Conservation (phyloP, 92 coral and sea anemone genomes). For the Muricea muricata region DNA sequence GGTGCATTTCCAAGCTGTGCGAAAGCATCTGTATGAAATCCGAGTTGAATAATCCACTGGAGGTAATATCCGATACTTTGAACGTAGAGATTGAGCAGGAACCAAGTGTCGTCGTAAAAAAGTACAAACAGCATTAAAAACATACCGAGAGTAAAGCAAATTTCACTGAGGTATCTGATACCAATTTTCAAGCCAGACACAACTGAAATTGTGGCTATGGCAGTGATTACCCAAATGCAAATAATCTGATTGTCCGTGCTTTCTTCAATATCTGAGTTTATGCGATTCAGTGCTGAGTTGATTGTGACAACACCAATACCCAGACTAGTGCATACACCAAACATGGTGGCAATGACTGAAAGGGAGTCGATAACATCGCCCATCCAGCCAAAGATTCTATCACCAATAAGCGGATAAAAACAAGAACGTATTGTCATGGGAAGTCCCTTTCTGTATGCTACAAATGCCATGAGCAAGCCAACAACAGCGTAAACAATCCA, state of each 20-base stretch:
- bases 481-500: constrained; percentile 91
- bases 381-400: constrained; percentile 41
- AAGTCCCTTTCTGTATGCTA: constrained; percentile 75
- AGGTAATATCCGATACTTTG: constrained; percentile 61
- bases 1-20: constrained; percentile 70
- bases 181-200: constrained; percentile 57
- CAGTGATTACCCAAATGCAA: constrained; percentile 57
- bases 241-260: constrained; percentile 44
- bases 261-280: constrained; percentile 32
- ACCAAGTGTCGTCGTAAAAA: constrained; percentile 61
- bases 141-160: constrained; percentile 58
- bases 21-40: constrained; percentile 63
- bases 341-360: constrained; percentile 58
- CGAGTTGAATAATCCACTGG: constrained; percentile 57
- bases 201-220: constrained; percentile 52
- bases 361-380: constrained; percentile 45
- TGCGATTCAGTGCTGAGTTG: constrained; percentile 55
- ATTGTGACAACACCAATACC: constrained; percentile 51
- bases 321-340: constrained; percentile 58
- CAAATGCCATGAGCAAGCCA: constrained; percentile 82
- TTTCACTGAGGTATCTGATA: constrained; percentile 48
- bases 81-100: constrained; percentile 49
- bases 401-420: constrained; percentile 40
- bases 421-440: constrained; percentile 91
- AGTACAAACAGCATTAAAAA: constrained; percentile 59